These are phyloP conservation scores for Brachyalestes nurse DNA, from an alignment of 2,797 vertebrate species.

Conservation along the genomic window DNA sequence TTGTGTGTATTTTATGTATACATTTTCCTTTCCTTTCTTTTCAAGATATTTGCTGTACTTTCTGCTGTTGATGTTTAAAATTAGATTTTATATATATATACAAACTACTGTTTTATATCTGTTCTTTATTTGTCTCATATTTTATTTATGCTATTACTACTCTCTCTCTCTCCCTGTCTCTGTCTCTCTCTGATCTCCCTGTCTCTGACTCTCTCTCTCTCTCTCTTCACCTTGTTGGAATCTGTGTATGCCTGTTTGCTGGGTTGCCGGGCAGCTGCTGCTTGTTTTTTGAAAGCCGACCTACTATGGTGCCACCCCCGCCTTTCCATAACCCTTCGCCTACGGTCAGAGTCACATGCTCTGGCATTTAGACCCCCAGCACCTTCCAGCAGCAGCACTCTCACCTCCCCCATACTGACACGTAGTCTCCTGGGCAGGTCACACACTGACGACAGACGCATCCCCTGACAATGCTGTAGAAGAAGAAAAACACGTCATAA, in stretches of 20 bases:
- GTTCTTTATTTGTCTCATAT: neutral
- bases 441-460: neutral
- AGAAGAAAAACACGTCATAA: neutral
- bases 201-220: neutral
- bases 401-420: constrained; percentile 13
- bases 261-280: constrained; percentile 49
- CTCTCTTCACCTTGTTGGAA: constrained; percentile 26
- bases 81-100: too few relatives aligned
- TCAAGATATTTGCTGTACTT: too few relatives aligned
- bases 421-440: neutral
- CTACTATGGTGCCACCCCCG: constrained; percentile 40
- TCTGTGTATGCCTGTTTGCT: constrained; percentile 53
- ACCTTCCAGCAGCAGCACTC: neutral
- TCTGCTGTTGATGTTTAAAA: too few relatives aligned
- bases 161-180: too few relatives aligned
- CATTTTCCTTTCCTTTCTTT: too few relatives aligned
- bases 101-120: neutral
- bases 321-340: constrained; percentile 36
- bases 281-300: constrained; percentile 54
- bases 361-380: constrained; percentile 46
- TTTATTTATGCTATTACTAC: neutral
- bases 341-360: constrained; percentile 53
- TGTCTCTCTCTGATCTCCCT: neutral
- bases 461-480: neutral
- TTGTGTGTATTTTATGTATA: too few relatives aligned